Base-by-base conservation (phyloP, 2,113 vertebrate species). In the Misgurnus mizolepis region DNA sequence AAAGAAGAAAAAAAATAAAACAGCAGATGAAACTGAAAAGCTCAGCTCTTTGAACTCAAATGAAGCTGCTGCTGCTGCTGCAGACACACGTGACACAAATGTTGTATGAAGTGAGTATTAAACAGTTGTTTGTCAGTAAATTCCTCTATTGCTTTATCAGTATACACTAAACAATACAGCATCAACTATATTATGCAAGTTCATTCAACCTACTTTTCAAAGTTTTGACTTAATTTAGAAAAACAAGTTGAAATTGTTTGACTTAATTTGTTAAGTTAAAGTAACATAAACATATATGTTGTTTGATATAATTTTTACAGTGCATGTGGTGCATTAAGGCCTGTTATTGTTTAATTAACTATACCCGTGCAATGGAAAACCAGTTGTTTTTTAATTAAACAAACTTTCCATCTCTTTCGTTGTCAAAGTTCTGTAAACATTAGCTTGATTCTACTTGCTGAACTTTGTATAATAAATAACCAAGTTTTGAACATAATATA, bases 91-190 rank as follows among this genome's bases (percentile, higher is more conserved):
- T 14, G 76, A 80, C 69, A 82, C 76, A 8, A 79, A 82, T 72
- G 55, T 58, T 39, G 83, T 87, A 61, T 85, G 77, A 85, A 76
- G 78, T 85, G 47, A 80, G 77, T 65, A 65, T 58, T 58, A 58
- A 58, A 4, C 2, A 58, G 17, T 15, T 39, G n/a, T 18, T 80
- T 50, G 45, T 76, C 17, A 41, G 53, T 15, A 12, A n/a, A 15
- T 74, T 27, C 50, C 49, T 60, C 15, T 45, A 5, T 47, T 40
- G 18, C n/a, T 17, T 7, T 6, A 62, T 74, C 11, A 55, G 53
- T 34, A 62, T 17, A 39, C n/a, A 43, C 61, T 39, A 55, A 41
- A 18, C 7, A 17, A 3, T 73, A 34, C 14, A n/a, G 27, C 27
- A 34, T 34, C 27, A 34, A 34, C 27, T 34, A 34, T 2, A 34